phyloP scores from a whole-genome alignment of 2,113 vertebrate genomes.

The Maccullochella peelii region DNA sequence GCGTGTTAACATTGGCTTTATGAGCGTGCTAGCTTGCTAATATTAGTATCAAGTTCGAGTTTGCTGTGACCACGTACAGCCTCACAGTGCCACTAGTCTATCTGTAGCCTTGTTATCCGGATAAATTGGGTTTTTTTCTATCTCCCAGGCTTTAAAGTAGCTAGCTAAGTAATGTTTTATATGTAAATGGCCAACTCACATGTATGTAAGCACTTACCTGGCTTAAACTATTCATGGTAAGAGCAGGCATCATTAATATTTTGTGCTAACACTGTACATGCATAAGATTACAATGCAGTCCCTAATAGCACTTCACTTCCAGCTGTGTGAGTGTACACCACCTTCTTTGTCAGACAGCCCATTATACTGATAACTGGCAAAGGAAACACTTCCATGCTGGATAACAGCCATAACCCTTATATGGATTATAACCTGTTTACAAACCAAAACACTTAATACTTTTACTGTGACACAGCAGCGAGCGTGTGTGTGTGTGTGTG shows the following conservation, averaged over 20 bases:
- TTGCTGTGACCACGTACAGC: neutral
- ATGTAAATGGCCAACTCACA: slow-evolving; percentile 15
- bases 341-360: slow-evolving; percentile 54
- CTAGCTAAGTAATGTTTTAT: neutral
- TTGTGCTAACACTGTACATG: slow-evolving; percentile 32
- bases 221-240: slow-evolving; percentile 58
- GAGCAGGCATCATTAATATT: slow-evolving; percentile 59
- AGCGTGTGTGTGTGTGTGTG: slow-evolving; percentile 14
- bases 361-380: slow-evolving; percentile 74
- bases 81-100: neutral
- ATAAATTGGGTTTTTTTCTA: neutral
- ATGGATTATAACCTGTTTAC: slow-evolving; percentile 70
- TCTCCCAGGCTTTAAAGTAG: neutral
- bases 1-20: neutral
- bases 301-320: slow-evolving; percentile 20
- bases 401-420: slow-evolving; percentile 63
- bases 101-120: neutral
- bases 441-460: slow-evolving; percentile 53
- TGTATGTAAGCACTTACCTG: slow-evolving; percentile 51
- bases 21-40: neutral
- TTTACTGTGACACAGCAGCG: slow-evolving; percentile 44
- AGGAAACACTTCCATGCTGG: slow-evolving; percentile 45
- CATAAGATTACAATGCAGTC: slow-evolving; percentile 41
- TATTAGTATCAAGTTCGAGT: neutral
- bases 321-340: slow-evolving; percentile 20